Base-by-base conservation (phyloP, 2,888 invertebrate genomes). In the Crocallis elinguaria region DNA sequence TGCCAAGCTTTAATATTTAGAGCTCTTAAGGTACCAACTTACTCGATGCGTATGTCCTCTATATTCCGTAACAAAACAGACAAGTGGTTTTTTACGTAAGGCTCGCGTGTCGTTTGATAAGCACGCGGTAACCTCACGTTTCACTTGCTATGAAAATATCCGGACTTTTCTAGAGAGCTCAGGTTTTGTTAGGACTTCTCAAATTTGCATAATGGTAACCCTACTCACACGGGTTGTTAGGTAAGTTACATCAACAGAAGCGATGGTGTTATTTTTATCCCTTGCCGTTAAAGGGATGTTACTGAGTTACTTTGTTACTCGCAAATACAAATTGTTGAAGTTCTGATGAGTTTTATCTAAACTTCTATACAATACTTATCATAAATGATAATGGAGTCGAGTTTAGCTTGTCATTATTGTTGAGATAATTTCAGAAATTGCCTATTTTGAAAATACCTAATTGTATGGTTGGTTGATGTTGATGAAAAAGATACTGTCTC, bases 311-410 rank as follows among this genome's bases (percentile, higher is more conserved):
- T 16, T 32, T 14, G 44, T 32, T 45, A 13, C 25, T 33, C 14
- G 27, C 17, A 35, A 25, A 44, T 25, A 33, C 38, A 37, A 45
- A 51, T 29, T 33, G 44, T 51, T 17, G 29, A 51, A 51, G 51
- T 44, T 51, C 27, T 25, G 44, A 44, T 35, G 35, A 39, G 11
- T 29, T 12, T 33, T 25, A 16, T 27, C 3, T n/a, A n/a, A 17
- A 17, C n/a, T n/a, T n/a, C 17, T 35, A 11, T n/a, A 9, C 9
- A n/a, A n/a, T 9, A 9, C 25, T n/a, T 9, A 2, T 9, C 25
- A 25, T 3, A 3, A 25, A 25, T n/a, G 25, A 25, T 25, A 25
- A 25, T n/a, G 25, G 23, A 8, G 6, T 2, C 6, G 8, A 23
- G 23, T 23, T 23, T 23, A 23, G 8, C 7, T 2, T 8, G 2